Evolutionary conservation across 2,888 invertebrate genomes (phyloP).

Genomic region (Drosophila fulvimacula): DNA sequence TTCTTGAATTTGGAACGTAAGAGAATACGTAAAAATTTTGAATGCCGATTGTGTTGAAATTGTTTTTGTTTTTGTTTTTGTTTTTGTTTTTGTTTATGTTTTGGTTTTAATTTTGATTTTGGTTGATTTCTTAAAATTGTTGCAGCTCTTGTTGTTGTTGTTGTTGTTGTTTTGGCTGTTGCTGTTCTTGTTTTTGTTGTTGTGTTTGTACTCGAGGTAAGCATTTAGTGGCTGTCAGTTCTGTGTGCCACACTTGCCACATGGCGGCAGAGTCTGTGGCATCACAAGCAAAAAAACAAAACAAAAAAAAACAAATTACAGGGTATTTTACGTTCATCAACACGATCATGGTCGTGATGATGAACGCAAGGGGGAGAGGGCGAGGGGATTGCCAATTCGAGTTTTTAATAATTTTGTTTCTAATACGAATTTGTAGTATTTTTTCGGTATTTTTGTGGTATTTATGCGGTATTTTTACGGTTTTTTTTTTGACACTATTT

Average conservation of each 20-base stretch:
- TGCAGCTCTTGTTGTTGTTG: slow-evolving; percentile 16
- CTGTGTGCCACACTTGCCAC: slow-evolving; percentile 51
- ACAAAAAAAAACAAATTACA: neutral
- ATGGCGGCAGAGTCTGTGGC: slow-evolving; percentile 48
- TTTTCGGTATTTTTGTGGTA: neutral
- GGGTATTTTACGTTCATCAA: slow-evolving; percentile 11
- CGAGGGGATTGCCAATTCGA: slow-evolving; percentile 1
- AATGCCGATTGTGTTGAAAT: slow-evolving; percentile 48
- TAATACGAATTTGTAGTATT: neutral
- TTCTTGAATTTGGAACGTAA: slow-evolving; percentile 58
- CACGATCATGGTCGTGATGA: neutral
- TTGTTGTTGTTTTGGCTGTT: slow-evolving; percentile 15
- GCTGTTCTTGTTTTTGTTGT: slow-evolving; percentile 14
- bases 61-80: slow-evolving; percentile 31
- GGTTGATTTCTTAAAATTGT: slow-evolving; percentile 26
- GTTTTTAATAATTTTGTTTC: slow-evolving; percentile 17
- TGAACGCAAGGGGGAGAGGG: neutral
- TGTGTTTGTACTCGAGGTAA: slow-evolving; percentile 42
- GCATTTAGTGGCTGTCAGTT: slow-evolving; percentile 48
- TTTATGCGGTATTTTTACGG: slow-evolving; percentile 6
- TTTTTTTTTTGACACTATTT: slow-evolving; percentile 23
- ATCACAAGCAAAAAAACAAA: neutral
- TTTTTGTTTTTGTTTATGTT: neutral
- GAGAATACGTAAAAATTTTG: slow-evolving; percentile 52
- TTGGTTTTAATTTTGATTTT: neutral